phyloP scores from a whole-genome alignment of 2,888 invertebrate genomes.

The Drosophila fulvimacula region DNA sequence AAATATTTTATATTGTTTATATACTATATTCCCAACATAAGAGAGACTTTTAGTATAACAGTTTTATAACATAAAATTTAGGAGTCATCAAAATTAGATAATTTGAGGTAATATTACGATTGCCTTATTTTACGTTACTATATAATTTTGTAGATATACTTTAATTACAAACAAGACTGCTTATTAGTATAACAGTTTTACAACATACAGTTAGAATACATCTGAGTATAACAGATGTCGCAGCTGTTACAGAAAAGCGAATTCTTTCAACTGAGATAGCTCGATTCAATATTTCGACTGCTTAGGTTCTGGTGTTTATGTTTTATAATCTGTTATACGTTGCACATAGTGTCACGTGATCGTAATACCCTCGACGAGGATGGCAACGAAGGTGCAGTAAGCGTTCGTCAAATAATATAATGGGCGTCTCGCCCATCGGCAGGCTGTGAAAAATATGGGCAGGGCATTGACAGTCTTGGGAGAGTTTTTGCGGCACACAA shows the following conservation, averaged over 20 bases:
- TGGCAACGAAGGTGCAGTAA: slow-evolving; percentile 4
- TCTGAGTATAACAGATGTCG: no score
- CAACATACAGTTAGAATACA: background rate
- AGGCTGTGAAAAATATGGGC: slow-evolving; percentile 25
- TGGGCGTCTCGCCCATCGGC: slow-evolving; percentile 16
- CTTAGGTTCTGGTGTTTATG: no score
- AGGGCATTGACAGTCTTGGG: slow-evolving; percentile 32
- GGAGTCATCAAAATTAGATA: no score
- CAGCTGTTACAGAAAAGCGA: background rate
- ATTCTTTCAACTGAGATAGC: background rate
- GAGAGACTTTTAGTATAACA: no score
- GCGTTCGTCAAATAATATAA: slow-evolving; percentile 29
- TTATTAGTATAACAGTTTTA: background rate
- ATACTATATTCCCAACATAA: no score
- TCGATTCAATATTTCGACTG: background rate
- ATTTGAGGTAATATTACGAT: no score
- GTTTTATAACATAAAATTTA: no score
- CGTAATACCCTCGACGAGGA: background rate
- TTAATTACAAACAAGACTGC: no score
- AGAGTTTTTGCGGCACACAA: slow-evolving; percentile 13
- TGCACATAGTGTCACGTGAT: background rate
- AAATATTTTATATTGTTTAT: background rate
- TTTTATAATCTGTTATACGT: background rate
- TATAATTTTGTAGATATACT: no score
- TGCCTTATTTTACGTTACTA: no score